Conservation (phyloP, 2,797 vertebrate species). For the Eulemur rubriventer region DNA sequence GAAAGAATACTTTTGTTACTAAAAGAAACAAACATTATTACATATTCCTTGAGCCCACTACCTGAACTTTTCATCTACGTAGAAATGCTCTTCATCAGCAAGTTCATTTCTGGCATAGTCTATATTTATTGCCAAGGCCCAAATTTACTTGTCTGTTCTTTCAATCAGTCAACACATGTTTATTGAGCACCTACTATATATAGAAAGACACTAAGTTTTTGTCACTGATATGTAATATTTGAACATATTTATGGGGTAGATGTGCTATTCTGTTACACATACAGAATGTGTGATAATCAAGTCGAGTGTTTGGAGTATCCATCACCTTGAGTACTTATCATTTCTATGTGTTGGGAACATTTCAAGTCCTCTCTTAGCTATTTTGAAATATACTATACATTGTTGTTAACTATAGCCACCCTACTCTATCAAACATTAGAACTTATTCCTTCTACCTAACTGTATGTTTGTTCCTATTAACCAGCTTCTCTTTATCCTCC, state of each 20-base stretch:
- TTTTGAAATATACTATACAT: background rate
- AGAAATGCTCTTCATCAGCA: background rate
- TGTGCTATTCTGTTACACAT: background rate
- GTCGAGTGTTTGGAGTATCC: background rate
- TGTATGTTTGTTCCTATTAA: background rate
- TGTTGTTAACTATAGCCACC: background rate
- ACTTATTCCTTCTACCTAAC: background rate
- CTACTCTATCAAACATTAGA: background rate
- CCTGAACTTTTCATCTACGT: background rate
- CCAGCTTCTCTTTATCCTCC: background rate
- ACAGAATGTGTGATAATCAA: background rate
- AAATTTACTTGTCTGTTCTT: background rate
- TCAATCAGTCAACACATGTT: background rate
- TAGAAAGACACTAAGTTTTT: background rate
- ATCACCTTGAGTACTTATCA: background rate
- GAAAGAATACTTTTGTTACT: background rate
- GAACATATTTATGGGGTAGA: background rate
- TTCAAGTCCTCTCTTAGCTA: background rate
- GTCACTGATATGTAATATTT: background rate
- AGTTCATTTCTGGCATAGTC: background rate
- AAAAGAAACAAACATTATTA: background rate
- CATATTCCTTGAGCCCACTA: background rate
- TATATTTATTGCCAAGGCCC: background rate
- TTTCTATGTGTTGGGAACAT: background rate
- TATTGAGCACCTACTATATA: background rate